Base-by-base conservation (phyloP, 2,797 vertebrate species). In the Euphonia xanthogaster region DNA sequence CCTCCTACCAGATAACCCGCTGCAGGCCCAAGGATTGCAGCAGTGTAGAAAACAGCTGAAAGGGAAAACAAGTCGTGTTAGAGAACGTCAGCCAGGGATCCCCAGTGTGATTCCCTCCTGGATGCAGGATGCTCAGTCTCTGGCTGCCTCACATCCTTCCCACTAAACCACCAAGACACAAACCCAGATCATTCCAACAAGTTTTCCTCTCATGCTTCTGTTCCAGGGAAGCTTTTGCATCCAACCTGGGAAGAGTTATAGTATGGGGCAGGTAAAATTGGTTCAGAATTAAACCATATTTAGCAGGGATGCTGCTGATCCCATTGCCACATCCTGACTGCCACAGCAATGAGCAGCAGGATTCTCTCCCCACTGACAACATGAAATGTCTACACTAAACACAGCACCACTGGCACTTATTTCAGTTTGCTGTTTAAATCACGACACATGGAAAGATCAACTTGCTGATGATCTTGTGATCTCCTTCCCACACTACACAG, bases 1-100 rank as follows among this genome's bases (percentile, higher is more conserved):
- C 99, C 99, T 88, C 99, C 99, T 75, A 99, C 97, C 97, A 99
- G 98, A 98, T 99, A 99, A 88, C 99, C 99, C 6, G 98, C 99
- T 5, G 99, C 99, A 6, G 99, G 99, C 48, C 99, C 99, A 61
- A 99, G 97, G 95, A 99, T 99, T 96, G 99, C 99, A 23, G 99
- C 99, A 1, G 99, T 99, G 97, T 99, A 99, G 97, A 99, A 99
- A 97, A 98, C 98, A 72, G 98, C 99, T 99, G 96, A 23, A 96
- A 94, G 78, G 70, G 24, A 94, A 96, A 96, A 81, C 6, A 24
- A 63, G 25, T 6, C 0, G 0, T 9, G 40, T 96, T 45, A 96
- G 57, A 78, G 31, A 67, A 70, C 6, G 30, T 27, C 74, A 39
- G 55, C 6, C 33, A 15, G 55, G 78, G 77, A 72, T 22, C 30